Evolutionary conservation across 2,888 invertebrate genomes (phyloP).

Genomic region (Eupithecia centaureata): DNA sequence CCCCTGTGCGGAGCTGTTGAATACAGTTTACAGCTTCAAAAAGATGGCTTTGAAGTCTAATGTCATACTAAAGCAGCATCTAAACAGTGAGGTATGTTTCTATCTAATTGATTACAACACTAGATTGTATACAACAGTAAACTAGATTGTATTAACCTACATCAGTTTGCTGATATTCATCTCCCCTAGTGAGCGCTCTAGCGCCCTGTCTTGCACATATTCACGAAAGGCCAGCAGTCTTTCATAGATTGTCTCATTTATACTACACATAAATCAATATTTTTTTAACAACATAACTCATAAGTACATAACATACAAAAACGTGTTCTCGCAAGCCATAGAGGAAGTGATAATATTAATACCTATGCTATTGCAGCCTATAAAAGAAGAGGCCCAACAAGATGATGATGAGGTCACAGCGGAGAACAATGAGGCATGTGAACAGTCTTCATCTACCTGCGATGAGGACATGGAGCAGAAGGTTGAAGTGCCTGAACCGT

Average conservation of each 20-base stretch:
- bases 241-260: no score
- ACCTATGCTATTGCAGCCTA: conserved; percentile 17
- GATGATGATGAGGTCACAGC: conserved; percentile 39
- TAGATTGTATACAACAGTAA: no score
- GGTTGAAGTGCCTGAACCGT: conserved; percentile 22
- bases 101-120: no score
- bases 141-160: no score
- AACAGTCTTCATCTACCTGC: conserved; percentile 31
- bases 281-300: no score
- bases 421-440: conserved; percentile 38
- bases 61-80: conserved; percentile 70
- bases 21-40: conserved; percentile 76
- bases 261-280: no score
- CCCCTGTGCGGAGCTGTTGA: conserved; percentile 70
- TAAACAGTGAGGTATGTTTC: conserved; percentile 50
- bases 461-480: conserved; percentile 33
- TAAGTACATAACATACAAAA: no score
- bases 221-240: no score
- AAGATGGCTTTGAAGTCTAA: conserved; percentile 74
- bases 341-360: not conserved
- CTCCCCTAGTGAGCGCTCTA: no score
- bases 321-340: no score
- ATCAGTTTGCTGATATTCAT: no score
- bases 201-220: no score
- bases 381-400: conserved; percentile 34